Conservation (phyloP, 2,113 vertebrate species). For the Gavia stellata region DNA sequence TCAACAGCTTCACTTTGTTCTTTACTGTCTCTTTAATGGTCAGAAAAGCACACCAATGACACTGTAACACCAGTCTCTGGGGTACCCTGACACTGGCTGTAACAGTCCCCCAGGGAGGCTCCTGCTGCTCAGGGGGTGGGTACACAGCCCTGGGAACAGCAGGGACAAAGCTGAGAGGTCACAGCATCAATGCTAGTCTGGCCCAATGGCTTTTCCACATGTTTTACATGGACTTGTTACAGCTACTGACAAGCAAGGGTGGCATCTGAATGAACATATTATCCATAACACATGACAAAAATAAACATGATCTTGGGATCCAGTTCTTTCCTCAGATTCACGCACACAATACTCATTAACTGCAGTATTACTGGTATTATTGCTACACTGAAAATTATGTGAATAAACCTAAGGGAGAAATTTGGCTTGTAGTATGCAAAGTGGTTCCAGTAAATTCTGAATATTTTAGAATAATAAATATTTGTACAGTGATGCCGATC, state of each 20-base stretch:
- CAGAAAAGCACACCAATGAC: neutral
- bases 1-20: neutral
- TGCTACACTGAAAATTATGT: slow-evolving; percentile 20
- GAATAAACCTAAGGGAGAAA: slow-evolving; percentile 17
- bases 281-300: neutral
- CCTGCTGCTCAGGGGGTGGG: neutral
- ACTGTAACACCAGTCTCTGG: neutral
- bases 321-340: neutral
- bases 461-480: slow-evolving; percentile 49
- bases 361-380: neutral
- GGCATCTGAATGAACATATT: neutral
- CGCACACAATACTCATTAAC: neutral
- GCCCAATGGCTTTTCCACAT: neutral
- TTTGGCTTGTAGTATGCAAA: neutral
- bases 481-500: slow-evolving; percentile 32
- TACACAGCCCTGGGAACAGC: neutral
- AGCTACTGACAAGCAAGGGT: neutral
- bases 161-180: neutral
- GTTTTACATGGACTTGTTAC: neutral
- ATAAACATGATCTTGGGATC: neutral
- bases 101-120: neutral
- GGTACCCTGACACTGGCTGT: neutral
- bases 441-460: slow-evolving; percentile 29
- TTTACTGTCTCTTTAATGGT: neutral
- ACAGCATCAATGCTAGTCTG: neutral